A percentile compares a stretch with the other conserved stretches of the same genome.
Evolutionary conservation across 2,113 vertebrate species (phyloP).

Genomic region (Nothoprocta pentlandii): DNA sequence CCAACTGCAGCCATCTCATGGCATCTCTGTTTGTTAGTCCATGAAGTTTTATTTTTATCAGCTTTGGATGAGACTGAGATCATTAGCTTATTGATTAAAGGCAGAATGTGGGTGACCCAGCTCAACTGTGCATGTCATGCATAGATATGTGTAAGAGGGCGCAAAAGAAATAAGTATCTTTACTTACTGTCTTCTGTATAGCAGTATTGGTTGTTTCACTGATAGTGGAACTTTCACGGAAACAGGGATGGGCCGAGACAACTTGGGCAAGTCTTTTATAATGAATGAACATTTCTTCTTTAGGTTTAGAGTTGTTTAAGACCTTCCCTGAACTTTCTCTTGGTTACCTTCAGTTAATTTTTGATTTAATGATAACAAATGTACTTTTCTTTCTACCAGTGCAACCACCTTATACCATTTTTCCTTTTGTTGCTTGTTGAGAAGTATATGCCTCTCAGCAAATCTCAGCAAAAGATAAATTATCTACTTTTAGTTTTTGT

Average conservation of each 20-base stretch:
- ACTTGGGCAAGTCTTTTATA: neutral
- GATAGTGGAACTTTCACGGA: neutral
- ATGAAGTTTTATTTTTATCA: neutral
- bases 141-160: neutral
- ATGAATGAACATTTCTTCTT: neutral
- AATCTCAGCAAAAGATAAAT: neutral
- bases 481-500: neutral
- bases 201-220: neutral
- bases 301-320: neutral
- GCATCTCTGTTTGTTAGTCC: neutral
- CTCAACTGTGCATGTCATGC: neutral
- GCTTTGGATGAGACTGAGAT: neutral
- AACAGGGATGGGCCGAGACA: neutral
- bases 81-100: neutral
- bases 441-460: neutral
- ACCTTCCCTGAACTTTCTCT: neutral
- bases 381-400: neutral
- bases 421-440: neutral
- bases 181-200: neutral
- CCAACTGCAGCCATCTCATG: neutral
- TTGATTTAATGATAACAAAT: neutral
- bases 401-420: neutral
- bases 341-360: neutral
- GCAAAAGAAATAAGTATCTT: neutral
- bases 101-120: neutral